Conservation (phyloP, 2,113 vertebrate species). For the Strigops habroptila region DNA sequence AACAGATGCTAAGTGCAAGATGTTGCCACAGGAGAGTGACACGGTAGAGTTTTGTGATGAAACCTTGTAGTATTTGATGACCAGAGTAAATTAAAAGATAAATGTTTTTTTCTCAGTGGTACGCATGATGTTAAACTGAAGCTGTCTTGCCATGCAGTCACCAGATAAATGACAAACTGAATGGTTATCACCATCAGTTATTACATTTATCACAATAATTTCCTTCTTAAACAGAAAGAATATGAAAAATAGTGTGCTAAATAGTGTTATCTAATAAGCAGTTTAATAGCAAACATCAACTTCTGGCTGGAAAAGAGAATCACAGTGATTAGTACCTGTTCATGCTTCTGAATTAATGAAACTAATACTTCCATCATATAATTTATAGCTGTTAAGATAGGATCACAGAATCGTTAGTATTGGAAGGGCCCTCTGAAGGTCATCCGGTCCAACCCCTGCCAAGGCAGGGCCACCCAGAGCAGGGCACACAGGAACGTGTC, state of each 20-base stretch:
- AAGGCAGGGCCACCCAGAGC: background rate
- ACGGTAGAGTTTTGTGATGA: background rate
- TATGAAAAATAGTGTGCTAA: background rate
- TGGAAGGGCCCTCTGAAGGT: background rate
- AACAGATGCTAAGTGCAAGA: background rate
- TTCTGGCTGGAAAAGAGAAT: background rate
- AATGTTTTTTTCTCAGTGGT: background rate
- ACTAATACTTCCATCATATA: background rate
- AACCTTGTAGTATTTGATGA: background rate
- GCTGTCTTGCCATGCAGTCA: background rate
- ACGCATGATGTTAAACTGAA: background rate
- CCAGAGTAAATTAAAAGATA: background rate
- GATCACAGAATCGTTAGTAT: background rate
- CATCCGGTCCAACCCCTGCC: background rate
- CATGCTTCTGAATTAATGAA: background rate
- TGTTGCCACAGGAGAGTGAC: background rate
- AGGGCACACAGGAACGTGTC: background rate
- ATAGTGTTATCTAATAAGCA: background rate
- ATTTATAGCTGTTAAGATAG: background rate
- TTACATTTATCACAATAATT: background rate
- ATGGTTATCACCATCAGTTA: background rate
- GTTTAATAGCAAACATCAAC: background rate
- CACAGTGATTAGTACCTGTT: background rate
- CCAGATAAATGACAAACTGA: background rate
- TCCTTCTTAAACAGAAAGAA: background rate